Evolutionary conservation across 2,797 vertebrate genomes (phyloP), one percentile per base, ranked within the genome.

Genomic region (Anabacerthia variegaticeps): DNA sequence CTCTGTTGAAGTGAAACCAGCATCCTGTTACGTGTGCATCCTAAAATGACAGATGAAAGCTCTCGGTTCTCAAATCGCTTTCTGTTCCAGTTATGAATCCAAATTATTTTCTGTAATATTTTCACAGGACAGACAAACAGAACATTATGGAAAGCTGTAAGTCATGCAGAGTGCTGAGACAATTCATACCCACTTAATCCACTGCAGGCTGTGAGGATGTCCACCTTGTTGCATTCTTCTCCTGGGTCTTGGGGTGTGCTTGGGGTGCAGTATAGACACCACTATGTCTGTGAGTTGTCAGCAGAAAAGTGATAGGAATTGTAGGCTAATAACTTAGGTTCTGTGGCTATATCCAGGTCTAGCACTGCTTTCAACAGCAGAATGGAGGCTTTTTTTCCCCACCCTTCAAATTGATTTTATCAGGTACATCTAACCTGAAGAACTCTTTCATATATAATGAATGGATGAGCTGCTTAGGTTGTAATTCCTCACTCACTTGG

Each of bases 61-160:
- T 95, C 48, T 92, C 75, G 68, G 36, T 95, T 96, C 69, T 84
- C 37, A 69, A 41, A 66, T 78, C 14, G 49, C 39, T 94, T 84
- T 61, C 73, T 56, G 55, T 83, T 91, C 61, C 73, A 62, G 21
- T 88, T 91, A 73, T 17, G 87, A 93, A 52, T 84, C 62, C 34
- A 68, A 39, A 54, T 85, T 0, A 36, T 78, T 92, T 79, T 76
- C 36, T 63, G 32, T n/a, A 65, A 17, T 79, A 56, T 78, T 89
- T 91, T 84, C 63, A 32, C 71, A 20, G 12, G 21, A 24, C 18
- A 55, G 79, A 85, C 54, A 75, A 92, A 56, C 39, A 81, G 46
- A 89, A 55, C 18, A 9, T 82, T 62, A 20, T 19, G 8, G 41
- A 82, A 86, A 88, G 54, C 54, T 66, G 30, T 43, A 78, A 92